phyloP scores from a whole-genome alignment of 1,140 invertebrate species.

The Drosophila rhopaloa region DNA sequence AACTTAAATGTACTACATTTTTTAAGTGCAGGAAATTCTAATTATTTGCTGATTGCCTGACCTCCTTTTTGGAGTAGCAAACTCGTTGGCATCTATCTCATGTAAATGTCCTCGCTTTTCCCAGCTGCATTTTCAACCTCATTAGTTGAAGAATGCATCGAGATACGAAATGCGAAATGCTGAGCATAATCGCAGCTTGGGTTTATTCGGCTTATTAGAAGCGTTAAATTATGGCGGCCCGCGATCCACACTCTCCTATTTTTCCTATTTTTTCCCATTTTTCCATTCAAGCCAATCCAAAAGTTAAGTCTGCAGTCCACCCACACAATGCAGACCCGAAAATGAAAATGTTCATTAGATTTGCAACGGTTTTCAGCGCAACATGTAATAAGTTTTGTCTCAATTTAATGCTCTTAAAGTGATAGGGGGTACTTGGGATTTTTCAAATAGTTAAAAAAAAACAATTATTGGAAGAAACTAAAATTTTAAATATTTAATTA shows the following conservation, averaged over 20 bases:
- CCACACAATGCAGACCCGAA: conserved; percentile 62
- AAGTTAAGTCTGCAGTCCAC: conserved; percentile 41
- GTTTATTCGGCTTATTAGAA: conserved; percentile 66
- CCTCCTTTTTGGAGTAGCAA: conserved; percentile 18
- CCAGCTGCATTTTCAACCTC: conserved; percentile 45
- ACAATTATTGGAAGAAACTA: no score
- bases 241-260: conserved; percentile 20
- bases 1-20: conserved; percentile 10
- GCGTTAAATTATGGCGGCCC: conserved; percentile 72
- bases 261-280: conserved; percentile 15
- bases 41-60: conserved; percentile 50
- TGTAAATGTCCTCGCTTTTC: conserved; percentile 28
- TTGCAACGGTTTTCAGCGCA: conserved; percentile 79
- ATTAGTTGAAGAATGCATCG: conserved; percentile 64
- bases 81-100: conserved; percentile 24
- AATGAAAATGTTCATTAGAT: conserved; percentile 81
- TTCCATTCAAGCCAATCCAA: conserved; percentile 28
- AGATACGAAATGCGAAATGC: conserved; percentile 16
- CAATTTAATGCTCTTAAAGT: conserved; percentile 31
- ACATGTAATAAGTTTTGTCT: conserved; percentile 75
- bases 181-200: conserved; percentile 43
- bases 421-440: neutral
- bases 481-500: no score
- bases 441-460: neutral
- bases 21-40: conserved; percentile 44